Evolutionary conservation across 2,113 vertebrate genomes (phyloP).

Genomic region (Aegithalos caudatus): DNA sequence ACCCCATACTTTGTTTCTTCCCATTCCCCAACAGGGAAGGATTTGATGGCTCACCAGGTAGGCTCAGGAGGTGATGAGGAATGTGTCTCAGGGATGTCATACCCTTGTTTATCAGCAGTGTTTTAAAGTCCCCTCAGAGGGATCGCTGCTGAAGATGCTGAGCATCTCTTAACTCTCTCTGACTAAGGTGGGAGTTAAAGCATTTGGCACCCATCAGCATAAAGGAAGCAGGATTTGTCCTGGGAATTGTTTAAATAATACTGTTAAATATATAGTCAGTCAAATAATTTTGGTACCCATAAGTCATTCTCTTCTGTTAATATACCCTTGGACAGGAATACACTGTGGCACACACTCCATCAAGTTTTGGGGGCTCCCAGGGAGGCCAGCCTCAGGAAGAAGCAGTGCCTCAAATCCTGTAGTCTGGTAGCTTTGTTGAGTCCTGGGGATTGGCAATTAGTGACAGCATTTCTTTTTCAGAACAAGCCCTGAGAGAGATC

Average conservation of each 20-base stretch:
- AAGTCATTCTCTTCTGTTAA: not conserved
- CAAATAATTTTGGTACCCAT: not conserved
- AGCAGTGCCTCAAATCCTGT: not conserved
- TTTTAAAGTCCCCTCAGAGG: not conserved
- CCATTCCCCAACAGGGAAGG: not conserved
- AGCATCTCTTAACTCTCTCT: not conserved
- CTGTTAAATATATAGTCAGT: not conserved
- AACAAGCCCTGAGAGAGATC: conserved; percentile 95
- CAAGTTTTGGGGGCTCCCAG: not conserved
- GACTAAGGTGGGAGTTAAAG: not conserved
- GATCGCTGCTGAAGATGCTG: not conserved
- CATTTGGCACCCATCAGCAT: not conserved
- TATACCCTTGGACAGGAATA: not conserved
- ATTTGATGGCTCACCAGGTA: not conserved
- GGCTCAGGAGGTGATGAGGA: not conserved
- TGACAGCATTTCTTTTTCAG: conserved; percentile 69
- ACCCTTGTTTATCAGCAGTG: not conserved
- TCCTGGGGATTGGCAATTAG: not conserved
- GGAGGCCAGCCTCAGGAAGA: not conserved
- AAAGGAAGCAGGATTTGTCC: not conserved
- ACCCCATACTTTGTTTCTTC: not conserved
- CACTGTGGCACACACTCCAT: not conserved
- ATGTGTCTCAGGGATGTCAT: not conserved
- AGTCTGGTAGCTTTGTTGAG: not conserved
- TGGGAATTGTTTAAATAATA: not conserved